Conservation (phyloP, 2,113 vertebrate species). For the Myiopsitta monachus region DNA sequence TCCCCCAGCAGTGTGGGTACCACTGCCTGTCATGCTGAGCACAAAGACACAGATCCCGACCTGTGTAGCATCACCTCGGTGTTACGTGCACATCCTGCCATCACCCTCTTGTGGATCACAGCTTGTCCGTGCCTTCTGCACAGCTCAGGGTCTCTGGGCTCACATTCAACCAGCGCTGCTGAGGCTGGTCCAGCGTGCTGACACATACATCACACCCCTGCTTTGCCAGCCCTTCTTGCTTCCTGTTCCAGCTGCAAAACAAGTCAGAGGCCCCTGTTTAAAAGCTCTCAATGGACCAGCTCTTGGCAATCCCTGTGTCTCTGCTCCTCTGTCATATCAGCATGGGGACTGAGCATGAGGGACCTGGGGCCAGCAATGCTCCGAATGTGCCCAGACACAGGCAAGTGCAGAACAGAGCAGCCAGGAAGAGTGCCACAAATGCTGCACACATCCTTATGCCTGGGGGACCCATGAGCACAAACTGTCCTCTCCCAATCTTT, state of each 20-base stretch:
- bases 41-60: neutral
- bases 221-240: neutral
- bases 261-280: neutral
- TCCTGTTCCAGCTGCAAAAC: slow-evolving; percentile 14
- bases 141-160: neutral
- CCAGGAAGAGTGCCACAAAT: neutral
- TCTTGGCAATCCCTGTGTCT: neutral
- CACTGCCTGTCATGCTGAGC: rapidly evolving
- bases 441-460: neutral
- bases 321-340: neutral
- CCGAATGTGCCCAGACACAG: neutral
- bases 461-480: rapidly evolving
- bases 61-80: neutral
- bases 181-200: neutral
- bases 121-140: neutral
- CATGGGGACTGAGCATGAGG: neutral
- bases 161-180: neutral
- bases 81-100: neutral
- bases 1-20: neutral
- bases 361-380: neutral
- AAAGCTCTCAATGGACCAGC: slow-evolving; percentile 13
- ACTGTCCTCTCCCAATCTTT: neutral
- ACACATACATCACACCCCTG: neutral
- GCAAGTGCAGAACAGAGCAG: neutral
- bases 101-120: rapidly evolving